phyloP scores from a whole-genome alignment of 2,113 vertebrate genomes.

The Crotalus helleri region DNA sequence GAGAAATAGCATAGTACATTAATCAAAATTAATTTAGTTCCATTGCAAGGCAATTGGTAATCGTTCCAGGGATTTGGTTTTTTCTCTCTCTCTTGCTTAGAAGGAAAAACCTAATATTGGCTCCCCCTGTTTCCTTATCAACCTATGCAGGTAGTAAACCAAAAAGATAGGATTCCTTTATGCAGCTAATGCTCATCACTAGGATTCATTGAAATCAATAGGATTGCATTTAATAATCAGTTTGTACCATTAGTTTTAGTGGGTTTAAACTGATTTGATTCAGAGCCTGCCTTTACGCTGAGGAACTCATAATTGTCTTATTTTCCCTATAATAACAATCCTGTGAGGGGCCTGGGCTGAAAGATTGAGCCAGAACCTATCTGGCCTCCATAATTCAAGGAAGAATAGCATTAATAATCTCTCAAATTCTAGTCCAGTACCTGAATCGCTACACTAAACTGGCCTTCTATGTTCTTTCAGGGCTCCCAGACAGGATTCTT shows the following conservation, averaged over 20 bases:
- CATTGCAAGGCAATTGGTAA: neutral
- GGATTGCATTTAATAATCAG: neutral
- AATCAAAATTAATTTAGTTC: constrained; percentile 28
- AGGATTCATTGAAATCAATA: neutral
- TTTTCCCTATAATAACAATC: neutral
- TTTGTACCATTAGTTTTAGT: neutral
- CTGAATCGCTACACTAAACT: neutral
- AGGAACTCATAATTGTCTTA: neutral
- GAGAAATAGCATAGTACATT: constrained; percentile 2
- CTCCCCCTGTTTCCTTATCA: neutral
- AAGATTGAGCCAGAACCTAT: neutral
- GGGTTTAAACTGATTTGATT: neutral
- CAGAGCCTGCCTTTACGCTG: neutral
- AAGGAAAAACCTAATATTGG: neutral
- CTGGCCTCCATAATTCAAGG: neutral
- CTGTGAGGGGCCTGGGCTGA: neutral
- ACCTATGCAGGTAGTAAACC: neutral
- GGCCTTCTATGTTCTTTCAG: neutral
- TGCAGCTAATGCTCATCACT: neutral
- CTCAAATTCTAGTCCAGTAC: neutral
- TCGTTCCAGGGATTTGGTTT: neutral
- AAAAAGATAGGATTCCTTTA: neutral
- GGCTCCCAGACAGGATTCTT: neutral
- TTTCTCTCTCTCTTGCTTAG: neutral
- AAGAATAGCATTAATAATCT: neutral